These are phyloP conservation scores for Engystomops pustulosus DNA, from an alignment of 2,113 vertebrate genomes.

Conservation along the genomic window DNA sequence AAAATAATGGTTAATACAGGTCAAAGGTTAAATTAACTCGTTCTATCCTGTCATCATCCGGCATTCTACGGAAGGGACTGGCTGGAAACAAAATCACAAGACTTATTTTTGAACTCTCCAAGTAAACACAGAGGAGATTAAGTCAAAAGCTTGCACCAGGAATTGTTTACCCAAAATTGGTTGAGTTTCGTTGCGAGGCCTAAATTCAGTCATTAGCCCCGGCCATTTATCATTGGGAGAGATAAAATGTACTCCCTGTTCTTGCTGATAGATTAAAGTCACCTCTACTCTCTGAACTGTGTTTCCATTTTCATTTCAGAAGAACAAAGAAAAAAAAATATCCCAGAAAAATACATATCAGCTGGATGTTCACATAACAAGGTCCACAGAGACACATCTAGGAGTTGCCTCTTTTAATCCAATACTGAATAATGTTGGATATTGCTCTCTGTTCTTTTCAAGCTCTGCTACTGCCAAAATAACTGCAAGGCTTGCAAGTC, in stretches of 20 bases:
- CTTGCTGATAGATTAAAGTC: conserved; percentile 65
- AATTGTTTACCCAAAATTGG: conserved; percentile 61
- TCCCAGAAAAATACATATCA: conserved; percentile 68
- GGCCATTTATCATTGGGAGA: conserved; percentile 60
- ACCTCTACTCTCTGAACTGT: conserved; percentile 65
- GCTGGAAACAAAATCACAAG: not conserved
- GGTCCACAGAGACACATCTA: conserved; percentile 74
- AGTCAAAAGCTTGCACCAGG: not conserved
- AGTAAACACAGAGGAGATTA: conserved; percentile 21
- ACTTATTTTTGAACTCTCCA: not conserved
- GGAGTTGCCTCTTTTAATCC: conserved; percentile 74
- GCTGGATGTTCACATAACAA: conserved; percentile 74
- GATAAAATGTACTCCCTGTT: conserved; percentile 63
- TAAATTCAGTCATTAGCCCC: conserved; percentile 65
- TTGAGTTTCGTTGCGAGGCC: conserved; percentile 60
- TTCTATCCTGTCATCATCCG: not conserved
- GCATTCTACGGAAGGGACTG: not conserved
- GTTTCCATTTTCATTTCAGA: conserved; percentile 61
- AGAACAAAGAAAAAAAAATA: conserved; percentile 68
- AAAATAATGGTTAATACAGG: conserved; percentile 1
- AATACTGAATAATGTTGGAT: conserved; percentile 69
- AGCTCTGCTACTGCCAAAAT: conserved; percentile 69
- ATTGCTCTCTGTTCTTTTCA: conserved; percentile 66
- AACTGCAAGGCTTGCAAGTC: conserved; percentile 79
- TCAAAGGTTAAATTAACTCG: not conserved